phyloP scores from a whole-genome alignment of 2,888 invertebrate genomes.

The Limenitis camilla region DNA sequence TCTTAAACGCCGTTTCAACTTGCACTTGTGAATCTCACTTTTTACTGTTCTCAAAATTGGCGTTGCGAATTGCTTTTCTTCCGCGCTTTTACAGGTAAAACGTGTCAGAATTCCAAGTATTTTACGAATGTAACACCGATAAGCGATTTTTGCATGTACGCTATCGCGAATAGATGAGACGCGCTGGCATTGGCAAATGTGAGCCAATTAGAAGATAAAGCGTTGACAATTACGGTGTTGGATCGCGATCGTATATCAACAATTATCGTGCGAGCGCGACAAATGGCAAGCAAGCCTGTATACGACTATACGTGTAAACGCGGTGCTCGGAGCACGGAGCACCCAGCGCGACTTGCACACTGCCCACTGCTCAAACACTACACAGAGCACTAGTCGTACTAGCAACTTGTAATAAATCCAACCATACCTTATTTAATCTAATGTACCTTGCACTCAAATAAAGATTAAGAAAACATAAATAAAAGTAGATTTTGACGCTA shows the following conservation, averaged over 20 bases:
- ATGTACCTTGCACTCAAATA: too few species aligned
- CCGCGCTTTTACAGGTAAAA: constrained; percentile 43
- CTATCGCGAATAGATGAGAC: constrained; percentile 53
- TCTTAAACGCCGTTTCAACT: constrained; percentile 74
- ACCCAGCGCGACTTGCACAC: constrained; percentile 12
- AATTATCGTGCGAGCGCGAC: constrained; percentile 72
- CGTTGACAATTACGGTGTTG: constrained; percentile 72
- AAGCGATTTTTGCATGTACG: constrained; percentile 42
- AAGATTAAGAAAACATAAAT: too few species aligned
- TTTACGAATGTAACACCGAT: constrained; percentile 33
- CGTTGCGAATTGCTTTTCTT: constrained; percentile 67
- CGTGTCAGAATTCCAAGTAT: neutral
- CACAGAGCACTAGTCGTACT: neutral
- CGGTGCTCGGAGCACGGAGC: constrained; percentile 13
- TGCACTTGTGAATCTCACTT: constrained; percentile 74
- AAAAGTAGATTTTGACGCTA: too few species aligned
- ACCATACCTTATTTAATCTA: neutral
- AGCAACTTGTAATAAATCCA: constrained; percentile 4
- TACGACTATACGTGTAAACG: constrained; percentile 7
- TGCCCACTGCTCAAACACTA: neutral
- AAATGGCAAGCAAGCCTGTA: constrained; percentile 51
- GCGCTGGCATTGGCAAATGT: constrained; percentile 72
- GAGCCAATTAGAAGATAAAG: constrained; percentile 75
- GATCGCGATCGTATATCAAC: constrained; percentile 74
- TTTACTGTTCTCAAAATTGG: constrained; percentile 72